Evolutionary conservation across 1,140 invertebrate genomes (phyloP), one percentile per base, ranked within the genome.

Genomic region (Gryon sp.): DNA sequence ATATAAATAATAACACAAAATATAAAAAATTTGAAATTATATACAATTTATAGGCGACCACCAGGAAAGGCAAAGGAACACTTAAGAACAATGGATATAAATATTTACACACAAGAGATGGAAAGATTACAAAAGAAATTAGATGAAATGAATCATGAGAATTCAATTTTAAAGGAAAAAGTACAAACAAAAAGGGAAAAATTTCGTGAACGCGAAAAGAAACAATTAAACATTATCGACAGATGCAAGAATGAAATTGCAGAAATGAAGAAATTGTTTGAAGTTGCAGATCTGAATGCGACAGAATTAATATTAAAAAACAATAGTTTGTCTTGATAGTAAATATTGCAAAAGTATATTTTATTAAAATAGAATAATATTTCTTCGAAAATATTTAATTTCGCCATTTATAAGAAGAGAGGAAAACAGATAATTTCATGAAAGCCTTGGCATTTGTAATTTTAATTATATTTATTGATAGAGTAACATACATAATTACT

Each of bases 31-130:
- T n/a, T n/a, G n/a, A n/a, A n/a, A n/a, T n/a, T n/a, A n/a, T n/a
- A n/a, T n/a, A n/a, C n/a, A n/a, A n/a, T n/a, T n/a, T n/a, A n/a
- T 16, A 63, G 59, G 59, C 15, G 59, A 30, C 59, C 59, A 20
- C 24, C 59, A 8, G 46, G 59, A 7, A 11, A 63, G 15, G 59
- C 52, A 12, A 43, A 63, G 6, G 7, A 45, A 16, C 45, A 63
- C 12, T 12, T 63, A 26, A 30, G 14, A n/a, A 41, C 59, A 19
- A 16, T 63, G 11, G 20, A 63, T 52, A 32, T 34, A 28, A 16
- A 41, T 41, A 4, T 32, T 28, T 63, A 52, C 32, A 20, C 15
- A 7, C 4, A 41, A 20, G 34, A 40, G 30, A 52, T 20, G 14
- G 9, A 30, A 30, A 8, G 7, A 20, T 6, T 63, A 8, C 18